Percentiles rank a stretch among this genome's conserved stretches.
Evolutionary conservation across 2,888 invertebrate species (phyloP).

Genomic region (Ecdyonurus torrentis): DNA sequence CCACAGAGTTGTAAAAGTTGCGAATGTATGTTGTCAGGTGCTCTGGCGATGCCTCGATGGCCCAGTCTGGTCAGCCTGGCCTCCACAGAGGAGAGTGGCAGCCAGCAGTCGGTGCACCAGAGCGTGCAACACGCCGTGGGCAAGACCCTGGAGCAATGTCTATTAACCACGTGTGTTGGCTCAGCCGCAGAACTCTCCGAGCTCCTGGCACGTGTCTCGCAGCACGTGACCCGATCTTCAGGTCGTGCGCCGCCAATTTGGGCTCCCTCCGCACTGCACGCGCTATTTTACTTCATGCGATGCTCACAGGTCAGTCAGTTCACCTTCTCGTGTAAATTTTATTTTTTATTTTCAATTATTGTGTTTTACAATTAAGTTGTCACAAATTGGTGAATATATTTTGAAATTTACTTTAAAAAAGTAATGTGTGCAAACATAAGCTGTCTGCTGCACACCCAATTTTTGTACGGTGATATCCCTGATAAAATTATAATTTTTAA

Average conservation of each 20-base stretch:
- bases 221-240: constrained; percentile 32
- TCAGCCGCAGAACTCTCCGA: constrained; percentile 63
- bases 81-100: constrained; percentile 37
- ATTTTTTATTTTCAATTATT: not conserved
- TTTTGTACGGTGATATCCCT: too few species aligned
- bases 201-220: constrained; percentile 37
- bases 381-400: not conserved
- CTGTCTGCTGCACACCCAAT: too few species aligned
- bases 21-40: constrained; percentile 41
- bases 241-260: constrained; percentile 19
- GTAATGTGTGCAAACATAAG: not conserved
- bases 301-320: constrained; percentile 51
- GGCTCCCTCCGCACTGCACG: constrained; percentile 49
- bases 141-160: constrained; percentile 41
- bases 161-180: constrained; percentile 79
- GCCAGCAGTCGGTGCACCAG: constrained; percentile 24
- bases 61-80: constrained; percentile 39
- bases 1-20: too few species aligned
- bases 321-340: not conserved
- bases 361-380: too few species aligned
- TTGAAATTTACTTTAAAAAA: not conserved
- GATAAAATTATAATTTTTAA: too few species aligned
- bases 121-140: constrained; percentile 16
- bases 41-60: constrained; percentile 70
- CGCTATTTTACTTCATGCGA: constrained; percentile 81